Base-by-base conservation (phyloP, 2,888 invertebrate species). In the Leucozona laternaria region DNA sequence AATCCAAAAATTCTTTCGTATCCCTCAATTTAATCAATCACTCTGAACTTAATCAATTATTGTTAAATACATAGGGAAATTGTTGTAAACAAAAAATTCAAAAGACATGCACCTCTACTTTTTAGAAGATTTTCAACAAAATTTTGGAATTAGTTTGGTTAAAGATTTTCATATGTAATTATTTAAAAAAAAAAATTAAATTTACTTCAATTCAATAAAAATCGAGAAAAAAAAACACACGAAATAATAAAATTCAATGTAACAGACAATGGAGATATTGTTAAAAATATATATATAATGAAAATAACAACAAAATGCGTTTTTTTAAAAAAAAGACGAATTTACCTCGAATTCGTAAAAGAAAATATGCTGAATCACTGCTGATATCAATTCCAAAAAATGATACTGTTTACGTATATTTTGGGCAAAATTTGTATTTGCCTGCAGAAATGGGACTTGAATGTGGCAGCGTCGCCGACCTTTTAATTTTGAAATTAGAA, bases 191-290 rank as follows among this genome's bases (percentile, higher is more conserved):
- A 28, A 22, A 53, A 60, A 5, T 43, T 60, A 71, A 57, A 31
- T 17, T 2, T 31, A 48, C n/a, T 25, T n/a, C 10, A 43, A 25
- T 48, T 48, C 28, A 73, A 25, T 28, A 20, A 0, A 62, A 58
- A 17, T 25, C 62, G 17, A 58, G 13, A 62, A 34, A 43, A 20
- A 34, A 40, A 40, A 15, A 28, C 28, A 53, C 53, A 82, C 48
- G 31, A 68, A 72, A 7, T n/a, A 57, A 34, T 50, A 4, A 53
- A 72, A 72, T 79, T 58, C 55, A 77, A 71, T 76, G 48, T 77
- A 72, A 71, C 58, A 45, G 79, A 43, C 71, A 84, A 76, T 76
- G 83, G 66, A 79, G 70, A 77, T 84, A 80, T 68, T 84, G 84
- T 84, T 79, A 72, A 76, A 79, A 58, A 78, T 68, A 77, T 43